phyloP scores from a whole-genome alignment of 2,888 invertebrate genomes.

The Nezara viridula region DNA sequence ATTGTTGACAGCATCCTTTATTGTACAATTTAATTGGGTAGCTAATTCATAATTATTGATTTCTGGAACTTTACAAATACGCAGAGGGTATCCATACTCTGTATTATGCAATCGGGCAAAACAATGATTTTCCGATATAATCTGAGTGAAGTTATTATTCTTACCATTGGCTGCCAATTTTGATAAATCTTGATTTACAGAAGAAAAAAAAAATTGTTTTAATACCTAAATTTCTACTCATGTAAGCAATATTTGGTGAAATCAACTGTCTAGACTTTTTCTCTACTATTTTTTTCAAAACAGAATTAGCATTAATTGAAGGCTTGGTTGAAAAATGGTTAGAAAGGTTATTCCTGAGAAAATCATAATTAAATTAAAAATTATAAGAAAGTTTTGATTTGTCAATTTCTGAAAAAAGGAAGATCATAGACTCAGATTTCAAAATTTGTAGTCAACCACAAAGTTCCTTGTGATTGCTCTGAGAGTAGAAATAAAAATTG shows the following conservation, averaged over 20 bases:
- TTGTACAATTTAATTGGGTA: neutral
- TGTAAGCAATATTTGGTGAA: neutral
- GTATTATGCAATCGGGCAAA: neutral
- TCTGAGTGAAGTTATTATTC: neutral
- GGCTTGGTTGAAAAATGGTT: neutral
- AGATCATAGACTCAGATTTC: constrained; percentile 14
- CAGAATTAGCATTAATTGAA: neutral
- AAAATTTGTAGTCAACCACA: neutral
- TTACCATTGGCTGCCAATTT: neutral
- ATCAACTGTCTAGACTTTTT: neutral
- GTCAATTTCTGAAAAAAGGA: constrained; percentile 8
- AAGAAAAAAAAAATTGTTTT: too few relatives aligned
- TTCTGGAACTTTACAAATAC: constrained; percentile 26
- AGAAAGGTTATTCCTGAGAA: neutral
- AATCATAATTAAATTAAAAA: neutral
- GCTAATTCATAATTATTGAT: neutral
- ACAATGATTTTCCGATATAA: neutral
- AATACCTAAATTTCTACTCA: too few relatives aligned
- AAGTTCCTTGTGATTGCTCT: constrained; percentile 8
- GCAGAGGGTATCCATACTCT: neutral
- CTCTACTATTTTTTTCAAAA: neutral
- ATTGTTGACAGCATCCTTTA: neutral
- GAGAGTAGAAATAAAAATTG: neutral
- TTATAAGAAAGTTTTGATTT: constrained; percentile 15
- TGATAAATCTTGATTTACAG: neutral